These are phyloP conservation scores for Polypterus senegalus DNA, from an alignment of 2,113 vertebrate genomes.

Conservation along the genomic window DNA sequence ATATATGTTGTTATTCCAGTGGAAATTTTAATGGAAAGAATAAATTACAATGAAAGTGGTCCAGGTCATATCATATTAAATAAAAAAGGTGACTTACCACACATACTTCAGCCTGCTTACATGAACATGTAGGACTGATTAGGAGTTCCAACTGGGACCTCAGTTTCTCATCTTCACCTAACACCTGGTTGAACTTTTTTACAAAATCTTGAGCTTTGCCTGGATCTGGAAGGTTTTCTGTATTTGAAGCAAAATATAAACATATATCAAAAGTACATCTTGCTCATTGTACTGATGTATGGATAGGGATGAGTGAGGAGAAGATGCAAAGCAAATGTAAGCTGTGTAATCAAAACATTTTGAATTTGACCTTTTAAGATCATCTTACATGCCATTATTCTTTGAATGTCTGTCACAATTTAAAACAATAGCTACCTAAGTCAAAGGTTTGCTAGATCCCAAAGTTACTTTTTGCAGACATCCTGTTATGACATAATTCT, in stretches of 20 bases:
- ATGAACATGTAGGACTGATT: slow-evolving; percentile 93
- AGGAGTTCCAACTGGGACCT: slow-evolving; percentile 78
- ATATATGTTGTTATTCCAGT: background rate
- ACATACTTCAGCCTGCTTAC: slow-evolving; percentile 94
- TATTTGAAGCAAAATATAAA: background rate
- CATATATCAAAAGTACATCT: no score
- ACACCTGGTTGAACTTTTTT: slow-evolving; percentile 96
- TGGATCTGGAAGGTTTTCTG: slow-evolving; percentile 93
- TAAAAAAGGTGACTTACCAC: slow-evolving; percentile 67
- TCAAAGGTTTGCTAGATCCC: no score
- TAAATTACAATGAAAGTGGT: background rate
- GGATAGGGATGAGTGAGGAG: no score
- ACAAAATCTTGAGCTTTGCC: slow-evolving; percentile 98
- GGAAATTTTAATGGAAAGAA: background rate
- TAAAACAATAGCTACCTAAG: no score
- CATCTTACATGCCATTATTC: no score
- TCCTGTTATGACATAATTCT: no score
- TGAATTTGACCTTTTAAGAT: no score
- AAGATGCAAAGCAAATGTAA: no score
- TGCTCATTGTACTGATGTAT: no score
- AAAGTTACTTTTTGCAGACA: no score
- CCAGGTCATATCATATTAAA: background rate
- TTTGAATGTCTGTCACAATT: no score
- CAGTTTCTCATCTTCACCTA: slow-evolving; percentile 92
- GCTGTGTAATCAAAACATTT: no score